Conservation (phyloP, 2,888 invertebrate genomes). For the Ceriagrion tenellum region DNA sequence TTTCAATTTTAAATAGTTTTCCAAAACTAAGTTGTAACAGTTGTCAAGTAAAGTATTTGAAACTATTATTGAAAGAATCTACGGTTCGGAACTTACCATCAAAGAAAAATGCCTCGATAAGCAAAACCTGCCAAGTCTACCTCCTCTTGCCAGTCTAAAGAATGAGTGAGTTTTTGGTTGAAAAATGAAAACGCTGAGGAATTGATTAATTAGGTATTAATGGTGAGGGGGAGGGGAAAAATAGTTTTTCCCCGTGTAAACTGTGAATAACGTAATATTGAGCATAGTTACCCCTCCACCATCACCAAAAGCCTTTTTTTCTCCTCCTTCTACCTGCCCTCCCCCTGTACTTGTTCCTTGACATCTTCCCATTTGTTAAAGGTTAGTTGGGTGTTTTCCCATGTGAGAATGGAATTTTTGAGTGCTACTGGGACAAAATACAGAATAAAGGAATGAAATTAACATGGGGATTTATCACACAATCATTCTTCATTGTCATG, state of each 20-base stretch:
- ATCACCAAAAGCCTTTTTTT: conserved; percentile 61
- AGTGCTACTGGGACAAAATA: conserved; percentile 43
- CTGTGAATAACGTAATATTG: conserved; percentile 50
- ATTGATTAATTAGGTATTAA: conserved; percentile 66
- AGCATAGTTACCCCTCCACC: conserved; percentile 50
- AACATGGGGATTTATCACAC: conserved; percentile 59
- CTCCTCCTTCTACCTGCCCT: conserved; percentile 66
- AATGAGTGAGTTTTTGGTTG: conserved; percentile 68
- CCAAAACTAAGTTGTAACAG: conserved; percentile 41
- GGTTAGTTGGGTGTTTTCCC: conserved; percentile 66
- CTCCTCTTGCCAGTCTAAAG: conserved; percentile 64
- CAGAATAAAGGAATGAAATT: conserved; percentile 47
- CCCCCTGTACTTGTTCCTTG: conserved; percentile 63
- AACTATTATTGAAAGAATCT: conserved; percentile 36
- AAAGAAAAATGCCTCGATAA: conserved; percentile 52
- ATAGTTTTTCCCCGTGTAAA: conserved; percentile 43
- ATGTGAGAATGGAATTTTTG: conserved; percentile 61
- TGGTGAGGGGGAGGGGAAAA: conserved; percentile 56
- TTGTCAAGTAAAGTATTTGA: conserved; percentile 31
- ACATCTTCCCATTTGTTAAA: conserved; percentile 67
- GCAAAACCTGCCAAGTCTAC: conserved; percentile 67
- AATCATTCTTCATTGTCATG: conserved; percentile 64
- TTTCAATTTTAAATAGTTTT: conserved; percentile 37
- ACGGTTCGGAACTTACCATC: conserved; percentile 59
- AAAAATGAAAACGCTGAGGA: conserved; percentile 44